Base-by-base conservation (phyloP, 2,888 invertebrate species). In the Lithophane leautieri region DNA sequence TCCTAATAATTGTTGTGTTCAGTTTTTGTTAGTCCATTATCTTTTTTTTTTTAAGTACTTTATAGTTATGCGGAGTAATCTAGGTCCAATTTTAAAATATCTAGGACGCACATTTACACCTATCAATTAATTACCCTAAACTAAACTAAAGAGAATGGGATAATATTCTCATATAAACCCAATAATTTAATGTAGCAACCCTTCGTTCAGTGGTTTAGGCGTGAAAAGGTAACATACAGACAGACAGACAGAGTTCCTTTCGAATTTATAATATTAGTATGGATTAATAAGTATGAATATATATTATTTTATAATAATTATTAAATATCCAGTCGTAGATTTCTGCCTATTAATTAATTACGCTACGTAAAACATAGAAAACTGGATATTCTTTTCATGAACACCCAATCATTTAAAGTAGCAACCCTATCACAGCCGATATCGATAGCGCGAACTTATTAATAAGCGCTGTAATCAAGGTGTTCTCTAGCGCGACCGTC, bases 391-490 rank as follows among this genome's bases (percentile, higher is more conserved):
- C 3, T 47, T 34, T 40, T 40, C 4, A 8, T n/a, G 8, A 61
- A 40, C 8, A 25, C 4, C 1, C 25, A 44, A 25, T 65, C 12
- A 65, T 66, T 66, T 28, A 47, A 14, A 28, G 28, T 50, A 22
- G 47, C 66, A 50, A 44, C 42, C 34, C 19, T 60, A 52, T 16
- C n/a, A 34, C 22, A 12, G 50, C 40, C 63, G 22, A 63, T 28
- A 70, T 56, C n/a, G n/a, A 62, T 60, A 54, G 16, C 12, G 70
- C 11, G 16, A 52, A 71, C 42, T 56, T 72, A 65, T 70, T 68
- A 72, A 70, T 73, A 28, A 65, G 61, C 22, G n/a, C 63, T 61
- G n/a, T 65, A 82, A 86, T 80, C 52, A 73, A 79, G 47, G 69
- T 69, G 58, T 65, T 65, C 73, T 69, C 72, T 62, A 76, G n/a